These are phyloP conservation scores for Hesperia comma DNA, from an alignment of 2,888 invertebrate species.

Conservation along the genomic window DNA sequence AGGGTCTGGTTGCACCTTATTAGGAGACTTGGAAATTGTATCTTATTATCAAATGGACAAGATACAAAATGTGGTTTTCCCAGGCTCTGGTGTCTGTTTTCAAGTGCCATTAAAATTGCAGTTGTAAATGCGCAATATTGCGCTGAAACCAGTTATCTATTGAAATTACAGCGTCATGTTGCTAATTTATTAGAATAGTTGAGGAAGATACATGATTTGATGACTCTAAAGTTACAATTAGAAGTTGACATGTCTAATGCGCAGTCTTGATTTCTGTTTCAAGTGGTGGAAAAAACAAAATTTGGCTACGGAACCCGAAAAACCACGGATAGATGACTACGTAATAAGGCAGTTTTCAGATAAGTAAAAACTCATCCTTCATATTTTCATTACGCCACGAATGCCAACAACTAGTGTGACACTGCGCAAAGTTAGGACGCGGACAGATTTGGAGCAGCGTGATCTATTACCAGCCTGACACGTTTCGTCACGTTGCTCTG, in stretches of 20 bases:
- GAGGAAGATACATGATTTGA: not conserved
- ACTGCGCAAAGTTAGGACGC: constrained; percentile 19
- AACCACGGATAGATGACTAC: too few relatives aligned
- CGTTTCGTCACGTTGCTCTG: constrained; percentile 19
- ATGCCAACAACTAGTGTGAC: constrained; percentile 6
- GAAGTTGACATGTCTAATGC: not conserved
- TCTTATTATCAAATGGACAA: not conserved
- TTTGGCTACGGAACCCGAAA: too few relatives aligned
- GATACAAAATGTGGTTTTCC: not conserved
- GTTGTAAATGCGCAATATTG: constrained; percentile 17
- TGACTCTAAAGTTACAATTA: not conserved
- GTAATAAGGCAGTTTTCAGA: too few relatives aligned
- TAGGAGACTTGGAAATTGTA: constrained; percentile 3
- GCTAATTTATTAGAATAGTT: not conserved
- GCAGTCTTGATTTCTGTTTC: not conserved
- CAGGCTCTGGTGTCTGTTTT: constrained; percentile 19
- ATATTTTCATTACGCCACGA: not conserved
- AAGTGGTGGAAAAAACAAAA: too few relatives aligned
- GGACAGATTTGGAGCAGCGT: constrained; percentile 24
- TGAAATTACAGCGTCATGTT: not conserved
- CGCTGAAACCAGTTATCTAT: constrained; percentile 2
- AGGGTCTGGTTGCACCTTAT: not conserved
- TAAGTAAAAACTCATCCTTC: constrained; percentile 1
- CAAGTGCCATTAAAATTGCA: constrained; percentile 25
- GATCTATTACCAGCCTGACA: constrained; percentile 25